Evolutionary conservation across 1,140 invertebrate genomes (phyloP), one percentile per base, ranked within the genome.

Genomic region (Heliothis subflexa): DNA sequence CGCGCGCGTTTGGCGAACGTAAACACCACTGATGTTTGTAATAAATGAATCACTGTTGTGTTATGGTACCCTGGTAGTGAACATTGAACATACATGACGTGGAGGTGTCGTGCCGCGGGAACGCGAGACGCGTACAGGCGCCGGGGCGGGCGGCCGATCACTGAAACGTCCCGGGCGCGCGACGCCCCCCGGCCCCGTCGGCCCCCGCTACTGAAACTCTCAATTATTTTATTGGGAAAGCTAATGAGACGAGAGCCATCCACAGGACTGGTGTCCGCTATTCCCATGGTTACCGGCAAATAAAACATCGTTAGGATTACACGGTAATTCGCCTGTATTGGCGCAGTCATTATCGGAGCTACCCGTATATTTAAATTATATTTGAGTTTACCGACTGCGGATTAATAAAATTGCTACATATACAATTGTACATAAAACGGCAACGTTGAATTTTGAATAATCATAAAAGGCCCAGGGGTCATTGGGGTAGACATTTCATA

Each of bases 221-320:
- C 89, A 92, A 92, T 93, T 93, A 93, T 93, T 93, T 93, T 93
- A 93, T 93, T 93, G 90, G 90, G 86, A 92, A 91, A 93, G 90
- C 90, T 93, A 93, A 93, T 93, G 91, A 92, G 90, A 91, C 90
- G 87, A 85, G 85, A 90, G 85, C 81, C 85, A 90, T 89, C 88
- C 83, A 86, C 78, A 80, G 83, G 78, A 81, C 83, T 80, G 83
- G 80, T 86, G 87, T 81, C 86, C 80, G 83, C 86, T 86, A 86
- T 84, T 81, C 78, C 89, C 81, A 85, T 87, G 84, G 81, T 79
- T 85, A 84, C 83, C 78, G 79, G 54, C 47, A 73, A 64, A 78
- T 78, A 73, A 68, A 77, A 77, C 59, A 66, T 66, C 62, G 62
- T 21, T 77, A 47, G 50, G 28, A 68, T 68, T 64, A 50, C 47